Evolutionary conservation across 2,888 invertebrate genomes (phyloP).

Genomic region (Lithophane socia): DNA sequence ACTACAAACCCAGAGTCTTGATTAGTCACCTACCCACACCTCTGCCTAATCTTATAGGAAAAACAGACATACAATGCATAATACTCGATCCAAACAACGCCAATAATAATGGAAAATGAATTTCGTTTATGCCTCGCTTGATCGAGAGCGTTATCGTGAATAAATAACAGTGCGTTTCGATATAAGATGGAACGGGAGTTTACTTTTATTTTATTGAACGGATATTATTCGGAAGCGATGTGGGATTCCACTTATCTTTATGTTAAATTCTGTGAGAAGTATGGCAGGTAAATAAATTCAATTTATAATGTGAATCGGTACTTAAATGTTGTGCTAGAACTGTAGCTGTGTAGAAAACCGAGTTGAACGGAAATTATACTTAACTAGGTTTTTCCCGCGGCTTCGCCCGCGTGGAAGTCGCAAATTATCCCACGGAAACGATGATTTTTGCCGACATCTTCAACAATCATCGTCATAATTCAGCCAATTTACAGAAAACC

Average conservation of each 20-base stretch:
- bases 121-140: conserved; percentile 16
- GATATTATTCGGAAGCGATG: conserved; percentile 54
- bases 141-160: conserved; percentile 33
- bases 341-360: neutral
- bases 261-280: conserved; percentile 1
- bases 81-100: conserved; percentile 5
- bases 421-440: too few species aligned
- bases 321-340: neutral
- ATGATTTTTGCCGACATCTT: too few species aligned
- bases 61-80: neutral
- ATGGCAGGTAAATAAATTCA: conserved; percentile 7
- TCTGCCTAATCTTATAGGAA: neutral
- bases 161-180: conserved; percentile 43
- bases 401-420: too few species aligned
- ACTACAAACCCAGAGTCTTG: too few species aligned
- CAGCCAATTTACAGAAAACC: too few species aligned
- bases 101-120: conserved; percentile 38
- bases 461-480: too few species aligned
- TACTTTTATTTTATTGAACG: conserved; percentile 52
- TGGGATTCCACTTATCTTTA: conserved; percentile 29
- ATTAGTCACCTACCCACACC: too few species aligned
- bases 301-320: neutral
- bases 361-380: neutral
- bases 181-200: conserved; percentile 22
- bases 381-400: too few species aligned